Evolutionary conservation across 2,888 invertebrate species (phyloP).

Genomic region (Ophonus ardosiacus): DNA sequence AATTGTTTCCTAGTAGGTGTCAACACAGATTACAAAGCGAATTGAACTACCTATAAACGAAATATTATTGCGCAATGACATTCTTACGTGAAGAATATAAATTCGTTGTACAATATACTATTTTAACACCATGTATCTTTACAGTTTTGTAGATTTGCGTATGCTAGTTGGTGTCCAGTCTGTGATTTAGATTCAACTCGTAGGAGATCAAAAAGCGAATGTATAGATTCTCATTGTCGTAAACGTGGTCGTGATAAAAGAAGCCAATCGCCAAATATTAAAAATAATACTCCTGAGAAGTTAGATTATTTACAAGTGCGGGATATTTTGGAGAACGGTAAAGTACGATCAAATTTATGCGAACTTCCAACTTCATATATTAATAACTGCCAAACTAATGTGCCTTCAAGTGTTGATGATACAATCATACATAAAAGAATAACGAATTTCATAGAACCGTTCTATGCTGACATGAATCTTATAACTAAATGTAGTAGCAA

Average conservation of each 20-base stretch:
- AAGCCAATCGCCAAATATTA: conserved; percentile 51
- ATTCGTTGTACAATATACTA: too few relatives aligned
- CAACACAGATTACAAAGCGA: too few relatives aligned
- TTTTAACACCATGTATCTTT: neutral
- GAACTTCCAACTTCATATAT: conserved; percentile 75
- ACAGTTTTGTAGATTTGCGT: conserved; percentile 66
- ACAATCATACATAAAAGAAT: neutral
- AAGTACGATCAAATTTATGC: conserved; percentile 72
- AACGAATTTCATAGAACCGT: conserved; percentile 38
- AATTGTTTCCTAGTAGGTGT: too few relatives aligned
- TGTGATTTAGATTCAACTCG: conserved; percentile 73
- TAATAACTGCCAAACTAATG: conserved; percentile 72
- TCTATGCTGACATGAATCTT: neutral
- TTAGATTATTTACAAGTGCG: conserved; percentile 44
- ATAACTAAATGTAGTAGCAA: conserved; percentile 17
- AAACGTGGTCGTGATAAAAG: conserved; percentile 58
- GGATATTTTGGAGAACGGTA: conserved; percentile 67
- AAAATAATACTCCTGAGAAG: conserved; percentile 50
- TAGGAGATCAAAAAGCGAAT: conserved; percentile 73
- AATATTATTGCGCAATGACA: too few relatives aligned
- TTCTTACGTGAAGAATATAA: too few relatives aligned
- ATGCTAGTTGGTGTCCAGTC: conserved; percentile 73
- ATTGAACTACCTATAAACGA: too few relatives aligned
- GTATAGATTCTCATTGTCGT: conserved; percentile 45
- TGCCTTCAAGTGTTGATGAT: conserved; percentile 55